Conservation (phyloP, 2,888 invertebrate genomes). For the Plagiodera versicolora region DNA sequence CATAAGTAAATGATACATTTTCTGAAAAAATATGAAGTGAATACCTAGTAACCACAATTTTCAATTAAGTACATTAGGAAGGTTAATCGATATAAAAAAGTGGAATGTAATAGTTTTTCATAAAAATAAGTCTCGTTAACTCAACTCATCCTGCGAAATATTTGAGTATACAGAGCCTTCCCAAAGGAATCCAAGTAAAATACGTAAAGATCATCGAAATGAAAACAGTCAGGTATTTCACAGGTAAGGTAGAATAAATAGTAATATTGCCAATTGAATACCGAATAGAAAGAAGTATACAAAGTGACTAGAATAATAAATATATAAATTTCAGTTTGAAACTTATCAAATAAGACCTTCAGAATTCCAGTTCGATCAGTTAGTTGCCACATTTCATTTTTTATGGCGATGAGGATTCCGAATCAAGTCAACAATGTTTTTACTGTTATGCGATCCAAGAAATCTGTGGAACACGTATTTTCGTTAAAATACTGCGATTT, state of each 20-base stretch:
- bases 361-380: neutral
- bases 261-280: neutral
- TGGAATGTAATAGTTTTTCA: slow-evolving; percentile 21
- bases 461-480: no score
- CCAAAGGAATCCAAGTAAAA: neutral
- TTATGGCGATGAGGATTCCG: neutral
- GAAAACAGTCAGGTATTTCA: neutral
- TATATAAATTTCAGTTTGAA: neutral
- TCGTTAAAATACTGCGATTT: no score
- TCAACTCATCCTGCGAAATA: neutral
- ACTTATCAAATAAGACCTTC: neutral
- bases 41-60: slow-evolving; percentile 4
- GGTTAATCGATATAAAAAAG: slow-evolving; percentile 10
- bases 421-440: no score
- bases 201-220: neutral
- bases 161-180: neutral
- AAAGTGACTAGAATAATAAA: neutral
- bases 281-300: neutral
- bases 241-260: neutral
- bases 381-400: neutral
- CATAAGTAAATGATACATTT: no score
- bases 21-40: slow-evolving; percentile 13
- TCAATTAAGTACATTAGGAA: neutral
- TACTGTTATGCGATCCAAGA: no score
- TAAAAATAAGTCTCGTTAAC: neutral